Base-by-base conservation (phyloP, 1,140 invertebrate species). In the Spodoptera frugiperda region DNA sequence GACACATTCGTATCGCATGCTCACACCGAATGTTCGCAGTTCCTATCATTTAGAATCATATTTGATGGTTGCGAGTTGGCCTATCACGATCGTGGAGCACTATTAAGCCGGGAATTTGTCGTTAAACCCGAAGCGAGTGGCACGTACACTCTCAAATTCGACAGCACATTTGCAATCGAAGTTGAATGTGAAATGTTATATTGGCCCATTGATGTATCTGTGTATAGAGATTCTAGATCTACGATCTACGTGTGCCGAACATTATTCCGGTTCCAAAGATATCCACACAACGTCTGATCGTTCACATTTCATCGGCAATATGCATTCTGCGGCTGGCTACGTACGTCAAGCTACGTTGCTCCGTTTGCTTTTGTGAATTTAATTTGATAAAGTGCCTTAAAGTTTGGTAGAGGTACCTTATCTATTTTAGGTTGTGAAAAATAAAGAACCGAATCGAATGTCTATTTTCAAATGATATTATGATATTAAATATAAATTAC, bases 151-250 rank as follows among this genome's bases (percentile, higher is more conserved):
- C 54, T 14, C 48, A 25, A 76, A 76, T 76, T 65, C 61, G 21
- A 55, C 59, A 65, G 4, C 30, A 76, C 48, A 76, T 65, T 76
- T 76, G 73, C 25, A 30, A 65, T 61, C 44, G 55, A 55, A 71
- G 15, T 57, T 49, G 51, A 55, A 55, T 44, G 51, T 70, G 51
- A 71, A 70, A 70, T 70, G 48, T 54, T 70, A 54, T 70, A 70
- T 71, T 44, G 33, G 30, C n/a, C 5, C 14, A 21, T 5, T 17
- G 14, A 21, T 21, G 12, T 71, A 54, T 57, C 14, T 39, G 30
- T 25, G 11, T 21, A 30, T 49, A 74, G 44, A 17, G 10, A 44
- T 11, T 12, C 15, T 6, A 4, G 15, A 11, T 17, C 2, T n/a
- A n/a, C n/a, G n/a, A n/a, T n/a, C n/a, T n/a, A n/a, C 54, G n/a